phyloP scores from a whole-genome alignment of 2,797 vertebrate species.

The Acanthiza pusilla region DNA sequence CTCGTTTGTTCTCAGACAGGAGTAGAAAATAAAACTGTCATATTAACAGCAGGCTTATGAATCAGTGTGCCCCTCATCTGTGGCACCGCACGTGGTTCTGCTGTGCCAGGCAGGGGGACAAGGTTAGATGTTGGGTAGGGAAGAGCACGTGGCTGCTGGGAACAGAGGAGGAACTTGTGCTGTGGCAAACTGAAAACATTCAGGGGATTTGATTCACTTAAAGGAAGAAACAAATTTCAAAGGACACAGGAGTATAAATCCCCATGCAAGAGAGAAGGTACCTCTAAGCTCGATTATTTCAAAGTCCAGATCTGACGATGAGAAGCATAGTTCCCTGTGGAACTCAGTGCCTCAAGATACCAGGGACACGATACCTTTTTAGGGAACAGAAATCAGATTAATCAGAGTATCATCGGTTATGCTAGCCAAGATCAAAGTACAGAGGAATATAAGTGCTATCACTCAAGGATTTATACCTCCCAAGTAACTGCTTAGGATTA shows the following conservation, averaged over 20 bases:
- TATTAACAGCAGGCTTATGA: not conserved
- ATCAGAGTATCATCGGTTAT: constrained; percentile 16
- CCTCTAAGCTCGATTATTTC: not conserved
- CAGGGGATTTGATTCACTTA: not conserved
- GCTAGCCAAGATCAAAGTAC: constrained; percentile 43
- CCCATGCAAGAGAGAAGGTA: not conserved
- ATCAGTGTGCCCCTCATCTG: not conserved
- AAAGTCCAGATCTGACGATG: not conserved
- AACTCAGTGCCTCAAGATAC: not conserved
- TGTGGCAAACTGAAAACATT: not conserved
- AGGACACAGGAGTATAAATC: not conserved
- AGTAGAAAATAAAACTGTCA: not conserved
- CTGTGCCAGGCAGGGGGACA: rapidly evolving
- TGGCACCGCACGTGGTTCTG: rapidly evolving
- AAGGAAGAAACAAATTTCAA: not conserved
- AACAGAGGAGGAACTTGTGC: not conserved
- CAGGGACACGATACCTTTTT: not conserved
- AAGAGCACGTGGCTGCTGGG: not conserved
- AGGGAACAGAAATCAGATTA: constrained; percentile 31
- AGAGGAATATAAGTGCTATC: constrained; percentile 36
- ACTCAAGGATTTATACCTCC: constrained; percentile 47
- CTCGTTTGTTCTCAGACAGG: not conserved
- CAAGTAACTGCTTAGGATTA: constrained; percentile 52
- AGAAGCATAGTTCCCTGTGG: not conserved
- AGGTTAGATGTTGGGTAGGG: not conserved